phyloP scores from a whole-genome alignment of 2,113 vertebrate species.

The Lathamus discolor region DNA sequence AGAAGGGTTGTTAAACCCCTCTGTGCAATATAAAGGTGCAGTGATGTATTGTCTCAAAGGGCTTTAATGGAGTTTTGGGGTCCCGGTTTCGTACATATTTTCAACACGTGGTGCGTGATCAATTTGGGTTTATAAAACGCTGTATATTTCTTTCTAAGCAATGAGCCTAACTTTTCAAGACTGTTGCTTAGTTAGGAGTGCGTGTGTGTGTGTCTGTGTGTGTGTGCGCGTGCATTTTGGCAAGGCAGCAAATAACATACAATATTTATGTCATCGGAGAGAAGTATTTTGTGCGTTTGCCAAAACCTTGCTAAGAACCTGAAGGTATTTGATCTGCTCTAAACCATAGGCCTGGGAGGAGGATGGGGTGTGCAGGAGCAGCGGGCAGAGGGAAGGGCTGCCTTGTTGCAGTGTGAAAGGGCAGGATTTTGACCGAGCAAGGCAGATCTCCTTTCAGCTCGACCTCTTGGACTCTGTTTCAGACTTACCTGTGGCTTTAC shows the following conservation, averaged over 20 bases:
- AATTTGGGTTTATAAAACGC: slow-evolving; percentile 40
- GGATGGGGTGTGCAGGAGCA: neutral
- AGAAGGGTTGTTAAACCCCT: slow-evolving; percentile 43
- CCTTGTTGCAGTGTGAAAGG: neutral
- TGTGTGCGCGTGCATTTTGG: slow-evolving; percentile 6
- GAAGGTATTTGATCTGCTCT: neutral
- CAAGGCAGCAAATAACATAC: slow-evolving; percentile 24
- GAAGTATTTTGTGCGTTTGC: slow-evolving; percentile 3
- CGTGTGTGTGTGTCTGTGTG: neutral
- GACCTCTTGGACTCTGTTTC: neutral
- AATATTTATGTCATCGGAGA: slow-evolving; percentile 7
- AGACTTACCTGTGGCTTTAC: neutral
- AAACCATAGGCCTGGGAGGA: neutral
- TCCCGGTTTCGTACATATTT: slow-evolving; percentile 36
- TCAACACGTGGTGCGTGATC: slow-evolving; percentile 1
- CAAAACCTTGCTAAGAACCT: neutral
- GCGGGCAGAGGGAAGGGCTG: neutral
- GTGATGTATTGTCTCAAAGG: slow-evolving; percentile 64
- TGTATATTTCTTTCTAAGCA: slow-evolving; percentile 1
- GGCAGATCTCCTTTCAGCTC: neutral
- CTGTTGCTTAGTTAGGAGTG: slow-evolving; percentile 7
- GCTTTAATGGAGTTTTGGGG: slow-evolving; percentile 55
- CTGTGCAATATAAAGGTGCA: slow-evolving; percentile 33
- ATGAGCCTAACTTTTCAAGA: neutral
- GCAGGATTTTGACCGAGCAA: neutral